These are phyloP conservation scores for Tapirus indicus DNA, from an alignment of 2,797 vertebrate species.

Conservation along the genomic window DNA sequence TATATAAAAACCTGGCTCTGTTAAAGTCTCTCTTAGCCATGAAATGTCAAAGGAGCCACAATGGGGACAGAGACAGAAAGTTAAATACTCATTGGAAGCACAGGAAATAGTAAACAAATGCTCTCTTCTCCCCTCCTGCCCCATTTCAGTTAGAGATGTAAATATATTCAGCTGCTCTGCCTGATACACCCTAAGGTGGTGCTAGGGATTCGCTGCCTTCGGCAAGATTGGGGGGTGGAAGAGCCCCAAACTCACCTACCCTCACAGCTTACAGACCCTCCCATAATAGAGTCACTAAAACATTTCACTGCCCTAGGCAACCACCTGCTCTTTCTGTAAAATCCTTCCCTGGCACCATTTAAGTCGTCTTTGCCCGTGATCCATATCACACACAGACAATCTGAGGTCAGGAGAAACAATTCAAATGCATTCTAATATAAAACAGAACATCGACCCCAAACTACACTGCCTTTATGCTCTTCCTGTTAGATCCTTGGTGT, in stretches of 20 bases:
- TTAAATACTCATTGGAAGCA: not conserved
- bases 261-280: conserved; percentile 63
- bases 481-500: rapidly evolving
- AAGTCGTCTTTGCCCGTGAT: not conserved
- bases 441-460: rapidly evolving
- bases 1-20: not conserved
- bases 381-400: not conserved
- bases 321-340: conserved; percentile 53
- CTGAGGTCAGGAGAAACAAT: not conserved
- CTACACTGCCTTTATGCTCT: not conserved
- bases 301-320: conserved; percentile 68
- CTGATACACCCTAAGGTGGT: conserved; percentile 13
- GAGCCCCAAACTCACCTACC: not conserved
- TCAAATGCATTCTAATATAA: not conserved
- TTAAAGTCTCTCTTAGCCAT: rapidly evolving
- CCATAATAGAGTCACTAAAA: conserved; percentile 54
- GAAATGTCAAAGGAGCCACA: not conserved
- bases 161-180: conserved; percentile 61
- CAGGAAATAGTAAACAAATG: not conserved
- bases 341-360: not conserved
- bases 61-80: not conserved
- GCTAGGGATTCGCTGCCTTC: conserved; percentile 46
- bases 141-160: not conserved
- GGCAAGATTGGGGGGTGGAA: conserved; percentile 49
- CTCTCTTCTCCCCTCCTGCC: not conserved